Base-by-base conservation (phyloP, 1,140 invertebrate species). In the Planococcus citri region DNA sequence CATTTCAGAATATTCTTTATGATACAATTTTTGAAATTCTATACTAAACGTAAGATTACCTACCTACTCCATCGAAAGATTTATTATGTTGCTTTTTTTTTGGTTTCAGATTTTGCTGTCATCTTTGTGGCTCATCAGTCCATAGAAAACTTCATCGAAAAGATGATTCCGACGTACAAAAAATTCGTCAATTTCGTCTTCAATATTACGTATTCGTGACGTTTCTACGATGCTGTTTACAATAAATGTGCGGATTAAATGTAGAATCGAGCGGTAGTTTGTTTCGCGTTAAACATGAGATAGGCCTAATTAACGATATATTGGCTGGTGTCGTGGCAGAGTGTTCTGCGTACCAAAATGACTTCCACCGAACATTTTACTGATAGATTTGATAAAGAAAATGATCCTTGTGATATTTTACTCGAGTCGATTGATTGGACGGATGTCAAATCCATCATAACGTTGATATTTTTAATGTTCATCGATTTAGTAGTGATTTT, bases 401-500 rank as follows among this genome's bases (percentile, higher is more conserved):
- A 20, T 20, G 41, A 51, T 51, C 41, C 41, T 64, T 91, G 89
- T 79, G 83, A 84, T 78, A 85, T 85, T 76, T 82, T 89, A 77
- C 82, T 87, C 73, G 85, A 87, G 74, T 83, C 83, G 78, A 88
- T 91, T 73, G 83, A 84, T 77, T 93, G 89, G 89, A 83, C 84
- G 73, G 87, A 90, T 78, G 84, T 88, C 27, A 81, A 82, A 73
- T 85, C 87, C 76, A 78, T 94, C 72, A 81, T 85, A 69, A 87
- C 87, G 73, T 82, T 95, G 72, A 84, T 87, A 74, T 81, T 91
- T 72, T 82, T 94, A 64, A 87, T 86, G 58, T 80, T 91, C 71
- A 89, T 95, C 75, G 90, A 92, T 79, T 84, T 92, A 12, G 86
- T 94, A 77, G 91, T 95, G 68, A 87, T 94, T 68, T 84, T 86